Evolutionary conservation across 2,113 vertebrate genomes (phyloP), one percentile per base, ranked within the genome.

Genomic region (Callipepla californica): DNA sequence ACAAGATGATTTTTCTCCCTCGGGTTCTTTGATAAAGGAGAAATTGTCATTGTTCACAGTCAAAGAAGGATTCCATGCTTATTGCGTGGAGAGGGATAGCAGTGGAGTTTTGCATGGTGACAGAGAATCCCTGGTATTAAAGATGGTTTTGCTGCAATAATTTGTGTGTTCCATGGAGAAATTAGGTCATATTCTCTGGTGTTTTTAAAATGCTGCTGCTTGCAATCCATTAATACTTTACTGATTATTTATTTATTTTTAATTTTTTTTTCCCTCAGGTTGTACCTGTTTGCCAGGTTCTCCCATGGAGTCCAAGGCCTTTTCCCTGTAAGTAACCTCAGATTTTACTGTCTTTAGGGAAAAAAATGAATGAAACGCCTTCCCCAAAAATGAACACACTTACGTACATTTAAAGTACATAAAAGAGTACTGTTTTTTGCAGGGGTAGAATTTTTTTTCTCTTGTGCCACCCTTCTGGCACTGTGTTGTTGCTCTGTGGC

Each of bases 41-140:
- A 67, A 45, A 87, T 86, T 95, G 85, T 88, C 77, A 77, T 81
- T 83, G 82, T 95, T 88, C 91, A 81, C 26, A 89, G 80, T 65
- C 67, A 70, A 95, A 88, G 80, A 78, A 82, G 87, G 82, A 80
- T 66, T 36, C 32, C 1, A 6, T 40, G 40, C 62, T 88, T 70
- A 11, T 83, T 61, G 61, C 0, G 0, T 19, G 45, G 53, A 65
- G 18, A 32, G 20, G 44, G 28, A 13, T 25, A 28, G 57, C 7
- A 2, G 59, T 55, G 78, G 58, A 61, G 36, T 47, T 62, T 73
- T 65, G 15, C 48, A 59, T 42, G 55, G 63, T 79, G 44, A 75
- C 53, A 66, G 62, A 72, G 69, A 84, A 76, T 48, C 34, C 14
- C 30, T 72, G 22, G 36, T 67, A 59, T 17, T 61, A 70, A 45